Conservation (phyloP, 2,113 vertebrate species). For the Alexandromys fortis region DNA sequence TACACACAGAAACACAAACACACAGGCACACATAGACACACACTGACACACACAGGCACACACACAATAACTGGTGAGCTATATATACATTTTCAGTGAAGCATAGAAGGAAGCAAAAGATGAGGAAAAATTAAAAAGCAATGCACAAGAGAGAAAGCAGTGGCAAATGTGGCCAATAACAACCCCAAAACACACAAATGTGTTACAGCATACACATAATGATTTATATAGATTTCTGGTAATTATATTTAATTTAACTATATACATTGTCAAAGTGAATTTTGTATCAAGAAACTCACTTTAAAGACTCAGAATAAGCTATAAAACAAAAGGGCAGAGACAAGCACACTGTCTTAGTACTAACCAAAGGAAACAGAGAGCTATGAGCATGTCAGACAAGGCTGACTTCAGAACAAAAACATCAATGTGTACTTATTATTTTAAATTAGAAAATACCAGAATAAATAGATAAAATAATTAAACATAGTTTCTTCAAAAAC, state of each 20-base stretch:
- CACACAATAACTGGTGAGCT: not conserved
- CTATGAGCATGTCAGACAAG: not conserved
- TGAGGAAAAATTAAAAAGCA: not conserved
- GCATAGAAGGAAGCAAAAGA: not conserved
- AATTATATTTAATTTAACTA: not conserved
- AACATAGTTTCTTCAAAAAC: not conserved
- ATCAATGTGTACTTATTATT: not conserved
- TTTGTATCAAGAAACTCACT: not conserved
- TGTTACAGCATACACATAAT: not conserved
- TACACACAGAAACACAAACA: fast-evolving
- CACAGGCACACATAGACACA: no score
- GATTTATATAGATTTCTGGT: not conserved
- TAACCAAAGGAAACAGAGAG: not conserved
- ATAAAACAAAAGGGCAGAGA: not conserved
- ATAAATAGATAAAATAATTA: not conserved
- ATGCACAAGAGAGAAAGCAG: not conserved
- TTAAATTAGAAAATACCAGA: not conserved
- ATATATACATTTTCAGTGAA: not conserved
- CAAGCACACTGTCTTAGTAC: not conserved
- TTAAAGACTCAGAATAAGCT: not conserved
- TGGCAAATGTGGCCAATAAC: not conserved
- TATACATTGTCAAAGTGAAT: not conserved
- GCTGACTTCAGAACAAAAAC: not conserved
- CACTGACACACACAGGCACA: not conserved
- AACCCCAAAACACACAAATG: not conserved